Evolutionary conservation across 2,888 invertebrate species (phyloP).

Genomic region (Polydrusus cervinus): DNA sequence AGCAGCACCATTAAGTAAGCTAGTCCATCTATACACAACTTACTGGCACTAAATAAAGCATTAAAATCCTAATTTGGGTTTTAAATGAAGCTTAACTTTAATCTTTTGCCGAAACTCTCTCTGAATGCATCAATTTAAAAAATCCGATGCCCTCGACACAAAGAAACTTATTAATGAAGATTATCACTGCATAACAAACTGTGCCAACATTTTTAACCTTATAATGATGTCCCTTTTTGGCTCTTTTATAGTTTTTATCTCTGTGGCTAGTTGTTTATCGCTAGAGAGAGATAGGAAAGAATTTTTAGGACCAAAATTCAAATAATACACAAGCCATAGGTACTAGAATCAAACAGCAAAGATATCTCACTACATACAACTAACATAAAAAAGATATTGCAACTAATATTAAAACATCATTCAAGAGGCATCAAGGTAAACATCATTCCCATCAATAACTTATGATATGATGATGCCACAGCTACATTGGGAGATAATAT

Average conservation of each 20-base stretch:
- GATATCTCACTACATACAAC: too few species aligned
- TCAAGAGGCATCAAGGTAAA: too few species aligned
- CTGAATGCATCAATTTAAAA: constrained; percentile 2
- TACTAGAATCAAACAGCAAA: too few species aligned
- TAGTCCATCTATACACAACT: constrained; percentile 4
- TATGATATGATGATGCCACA: too few species aligned
- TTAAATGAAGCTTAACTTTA: constrained; percentile 24
- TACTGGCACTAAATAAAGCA: constrained; percentile 24
- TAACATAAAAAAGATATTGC: too few species aligned
- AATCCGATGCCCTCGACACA: neutral
- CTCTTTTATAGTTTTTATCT: neutral
- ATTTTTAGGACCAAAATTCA: too few species aligned
- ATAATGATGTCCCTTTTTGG: neutral
- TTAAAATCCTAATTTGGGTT: constrained; percentile 28
- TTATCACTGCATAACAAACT: neutral
- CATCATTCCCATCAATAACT: too few species aligned
- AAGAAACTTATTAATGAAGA: constrained; percentile 10
- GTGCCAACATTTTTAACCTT: neutral
- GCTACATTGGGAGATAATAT: too few species aligned
- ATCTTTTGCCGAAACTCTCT: neutral
- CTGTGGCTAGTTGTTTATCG: too few species aligned
- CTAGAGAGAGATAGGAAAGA: too few species aligned
- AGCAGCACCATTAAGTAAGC: neutral
- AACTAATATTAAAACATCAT: too few species aligned
- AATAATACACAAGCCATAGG: too few species aligned